A percentile compares a stretch with the other conserved stretches of the same genome.
Conservation (phyloP, 2,797 vertebrate genomes). For the Erithacus rubecula region DNA sequence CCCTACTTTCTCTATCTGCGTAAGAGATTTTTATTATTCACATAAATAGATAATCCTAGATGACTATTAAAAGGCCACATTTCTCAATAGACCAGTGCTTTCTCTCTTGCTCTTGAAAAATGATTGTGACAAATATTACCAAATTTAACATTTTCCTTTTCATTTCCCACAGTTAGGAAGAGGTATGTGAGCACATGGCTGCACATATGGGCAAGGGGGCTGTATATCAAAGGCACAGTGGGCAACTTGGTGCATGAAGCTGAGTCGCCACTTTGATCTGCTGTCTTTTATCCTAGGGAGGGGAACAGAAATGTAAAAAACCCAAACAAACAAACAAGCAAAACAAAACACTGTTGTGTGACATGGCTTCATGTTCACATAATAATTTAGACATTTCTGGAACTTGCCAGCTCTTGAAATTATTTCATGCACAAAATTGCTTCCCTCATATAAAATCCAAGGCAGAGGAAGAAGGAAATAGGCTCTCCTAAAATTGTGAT, state of each 20-base stretch:
- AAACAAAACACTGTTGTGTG: neutral
- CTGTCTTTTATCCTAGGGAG: neutral
- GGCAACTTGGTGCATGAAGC: neutral
- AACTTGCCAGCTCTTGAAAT: neutral
- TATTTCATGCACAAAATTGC: neutral
- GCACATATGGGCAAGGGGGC: neutral
- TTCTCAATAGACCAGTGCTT: neutral
- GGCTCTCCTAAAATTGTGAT: neutral
- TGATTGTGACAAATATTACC: neutral
- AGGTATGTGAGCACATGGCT: neutral
- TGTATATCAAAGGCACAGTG: neutral
- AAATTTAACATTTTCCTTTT: constrained; percentile 42
- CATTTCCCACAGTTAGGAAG: constrained; percentile 5
- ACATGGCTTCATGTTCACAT: neutral
- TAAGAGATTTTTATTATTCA: constrained; percentile 3
- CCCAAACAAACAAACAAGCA: neutral
- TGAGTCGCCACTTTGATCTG: neutral
- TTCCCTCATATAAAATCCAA: neutral
- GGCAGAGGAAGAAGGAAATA: neutral
- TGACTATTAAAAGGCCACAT: neutral
- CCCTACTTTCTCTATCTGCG: neutral
- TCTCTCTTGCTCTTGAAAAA: constrained; percentile 30
- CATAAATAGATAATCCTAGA: neutral
- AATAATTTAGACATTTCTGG: neutral
- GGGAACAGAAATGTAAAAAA: neutral